These are phyloP conservation scores for Teleogryllus occipitalis DNA, from an alignment of 1,140 invertebrate species.

Conservation along the genomic window DNA sequence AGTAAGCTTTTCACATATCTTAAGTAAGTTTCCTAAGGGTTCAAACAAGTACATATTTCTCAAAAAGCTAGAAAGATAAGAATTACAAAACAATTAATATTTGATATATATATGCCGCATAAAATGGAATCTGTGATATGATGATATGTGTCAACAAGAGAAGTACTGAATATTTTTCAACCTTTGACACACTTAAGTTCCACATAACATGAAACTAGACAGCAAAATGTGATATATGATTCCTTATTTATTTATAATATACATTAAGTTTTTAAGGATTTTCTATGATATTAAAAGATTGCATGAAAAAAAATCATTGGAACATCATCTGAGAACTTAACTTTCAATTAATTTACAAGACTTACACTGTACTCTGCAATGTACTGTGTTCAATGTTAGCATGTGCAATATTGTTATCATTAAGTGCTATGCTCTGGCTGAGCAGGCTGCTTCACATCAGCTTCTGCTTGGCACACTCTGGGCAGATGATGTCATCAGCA, in stretches of 20 bases:
- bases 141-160: not conserved
- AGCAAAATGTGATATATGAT: not conserved
- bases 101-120: not conserved
- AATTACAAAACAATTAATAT: not conserved
- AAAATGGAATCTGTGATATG: not conserved
- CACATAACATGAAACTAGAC: not conserved
- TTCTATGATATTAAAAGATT: not conserved
- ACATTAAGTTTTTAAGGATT: not conserved
- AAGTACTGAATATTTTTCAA: not conserved
- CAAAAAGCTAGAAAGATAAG: not conserved
- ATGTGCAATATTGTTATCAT: constrained; percentile 11
- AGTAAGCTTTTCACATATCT: not conserved
- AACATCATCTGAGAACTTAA: constrained; percentile 8
- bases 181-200: not conserved
- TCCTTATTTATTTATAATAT: not conserved
- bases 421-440: constrained; percentile 9
- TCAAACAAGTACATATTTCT: not conserved
- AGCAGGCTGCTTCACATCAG: constrained; percentile 58
- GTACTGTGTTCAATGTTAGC: constrained; percentile 4
- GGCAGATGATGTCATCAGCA: constrained; percentile 92
- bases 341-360: constrained; percentile 4
- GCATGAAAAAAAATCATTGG: constrained; percentile 8
- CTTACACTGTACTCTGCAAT: constrained; percentile 9
- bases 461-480: constrained; percentile 96
- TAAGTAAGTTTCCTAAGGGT: not conserved